Evolutionary conservation across 1,140 invertebrate genomes (phyloP).

Genomic region (Drosophila tristis): DNA sequence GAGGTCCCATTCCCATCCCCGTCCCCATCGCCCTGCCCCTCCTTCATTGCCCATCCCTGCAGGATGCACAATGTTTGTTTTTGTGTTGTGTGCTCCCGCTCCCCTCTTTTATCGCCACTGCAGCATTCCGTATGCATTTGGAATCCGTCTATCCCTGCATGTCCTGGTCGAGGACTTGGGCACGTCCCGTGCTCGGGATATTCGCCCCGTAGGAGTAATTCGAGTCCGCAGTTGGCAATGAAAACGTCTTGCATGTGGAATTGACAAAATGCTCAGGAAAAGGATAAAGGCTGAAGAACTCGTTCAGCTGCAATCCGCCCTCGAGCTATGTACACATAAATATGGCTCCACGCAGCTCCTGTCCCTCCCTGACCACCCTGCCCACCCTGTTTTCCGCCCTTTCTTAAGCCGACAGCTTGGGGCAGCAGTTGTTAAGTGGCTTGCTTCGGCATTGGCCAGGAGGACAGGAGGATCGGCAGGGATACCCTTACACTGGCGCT

Average conservation of each 20-base stretch:
- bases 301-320: slow-evolving; percentile 24
- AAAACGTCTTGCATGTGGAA: slow-evolving; percentile 58
- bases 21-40: slow-evolving; percentile 3
- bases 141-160: slow-evolving; percentile 44
- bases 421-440: slow-evolving; percentile 53
- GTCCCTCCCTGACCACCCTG: not conserved
- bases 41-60: too few relatives aligned
- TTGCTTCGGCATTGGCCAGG: slow-evolving; percentile 35
- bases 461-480: slow-evolving; percentile 37
- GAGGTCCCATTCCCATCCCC: not conserved
- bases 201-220: slow-evolving; percentile 58
- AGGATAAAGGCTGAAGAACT: slow-evolving; percentile 8
- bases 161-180: slow-evolving; percentile 39
- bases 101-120: slow-evolving; percentile 34
- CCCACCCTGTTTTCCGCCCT: not conserved
- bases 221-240: slow-evolving; percentile 55
- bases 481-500: too few relatives aligned
- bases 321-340: slow-evolving; percentile 46
- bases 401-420: not conserved
- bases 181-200: slow-evolving; percentile 53
- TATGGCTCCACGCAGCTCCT: slow-evolving; percentile 23
- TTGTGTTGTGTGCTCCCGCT: slow-evolving; percentile 39
- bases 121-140: slow-evolving; percentile 51
- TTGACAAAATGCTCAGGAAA: slow-evolving; percentile 41
- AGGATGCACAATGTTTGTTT: slow-evolving; percentile 33